Evolutionary conservation across 2,797 vertebrate genomes (phyloP).

Genomic region (Pagetopsis macropterus): DNA sequence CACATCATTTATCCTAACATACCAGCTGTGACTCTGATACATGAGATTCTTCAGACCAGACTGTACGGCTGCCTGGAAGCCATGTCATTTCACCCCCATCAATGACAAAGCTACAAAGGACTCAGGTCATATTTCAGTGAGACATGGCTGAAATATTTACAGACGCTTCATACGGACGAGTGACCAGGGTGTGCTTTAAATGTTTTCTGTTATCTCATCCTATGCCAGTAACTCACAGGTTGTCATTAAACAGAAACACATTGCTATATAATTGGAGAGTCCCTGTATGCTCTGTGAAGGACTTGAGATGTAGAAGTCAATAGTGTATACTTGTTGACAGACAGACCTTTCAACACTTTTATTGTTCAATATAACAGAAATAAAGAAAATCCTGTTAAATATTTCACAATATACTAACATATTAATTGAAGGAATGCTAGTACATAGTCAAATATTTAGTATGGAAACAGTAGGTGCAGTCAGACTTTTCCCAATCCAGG

Average conservation of each 20-base stretch:
- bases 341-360: background rate
- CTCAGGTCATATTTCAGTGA: constrained; percentile 65
- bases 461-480: background rate
- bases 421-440: background rate
- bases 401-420: background rate
- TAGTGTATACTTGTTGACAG: background rate
- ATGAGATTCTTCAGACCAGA: constrained; percentile 40
- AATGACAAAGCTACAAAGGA: constrained; percentile 55
- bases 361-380: background rate
- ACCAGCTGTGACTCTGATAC: constrained; percentile 53
- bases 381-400: background rate
- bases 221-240: constrained; percentile 62
- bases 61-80: constrained; percentile 60
- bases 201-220: constrained; percentile 51
- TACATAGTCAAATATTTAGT: background rate
- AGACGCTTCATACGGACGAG: constrained; percentile 40
- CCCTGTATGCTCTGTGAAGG: constrained; percentile 27
- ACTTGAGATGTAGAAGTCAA: constrained; percentile 8
- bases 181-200: constrained; percentile 21
- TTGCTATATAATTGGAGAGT: background rate
- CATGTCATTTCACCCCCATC: constrained; percentile 47
- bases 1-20: constrained; percentile 58
- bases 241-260: constrained; percentile 37
- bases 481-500: background rate
- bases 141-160: constrained; percentile 68